A percentile compares a stretch with the other conserved stretches of the same genome.
Conservation (phyloP, 2,888 invertebrate genomes). For the Acanthopleura granulata region DNA sequence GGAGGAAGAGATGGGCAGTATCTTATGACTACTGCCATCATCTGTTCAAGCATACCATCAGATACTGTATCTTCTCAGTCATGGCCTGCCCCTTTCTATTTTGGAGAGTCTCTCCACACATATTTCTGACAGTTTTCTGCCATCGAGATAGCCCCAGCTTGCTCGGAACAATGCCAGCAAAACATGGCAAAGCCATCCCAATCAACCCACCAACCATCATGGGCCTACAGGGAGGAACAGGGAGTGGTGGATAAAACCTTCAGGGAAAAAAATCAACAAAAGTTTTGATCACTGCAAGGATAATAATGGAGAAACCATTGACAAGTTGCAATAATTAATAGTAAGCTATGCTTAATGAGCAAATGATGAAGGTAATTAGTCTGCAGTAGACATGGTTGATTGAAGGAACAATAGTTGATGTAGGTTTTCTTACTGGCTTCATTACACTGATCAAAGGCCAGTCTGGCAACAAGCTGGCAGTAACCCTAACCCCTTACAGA, state of each 20-base stretch:
- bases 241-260: no score
- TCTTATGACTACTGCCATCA: not conserved
- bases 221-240: no score
- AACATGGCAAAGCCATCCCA: no score
- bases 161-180: slow-evolving; percentile 4
- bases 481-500: no score
- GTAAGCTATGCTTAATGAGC: not conserved
- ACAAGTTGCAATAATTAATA: not conserved
- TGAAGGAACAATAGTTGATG: not conserved
- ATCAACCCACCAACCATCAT: no score
- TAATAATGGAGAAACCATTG: no score
- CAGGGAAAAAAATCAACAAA: no score
- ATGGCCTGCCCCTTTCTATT: not conserved
- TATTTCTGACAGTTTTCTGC: not conserved
- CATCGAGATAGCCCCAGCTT: not conserved
- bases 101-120: not conserved
- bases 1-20: not conserved
- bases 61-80: not conserved
- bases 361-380: not conserved
- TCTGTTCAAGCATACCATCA: not conserved
- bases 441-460: not conserved
- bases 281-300: no score
- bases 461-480: no score
- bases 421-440: not conserved
- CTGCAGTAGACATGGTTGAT: not conserved